Conservation (phyloP, 1,140 invertebrate species). For the Lysiphlebus fabarum region DNA sequence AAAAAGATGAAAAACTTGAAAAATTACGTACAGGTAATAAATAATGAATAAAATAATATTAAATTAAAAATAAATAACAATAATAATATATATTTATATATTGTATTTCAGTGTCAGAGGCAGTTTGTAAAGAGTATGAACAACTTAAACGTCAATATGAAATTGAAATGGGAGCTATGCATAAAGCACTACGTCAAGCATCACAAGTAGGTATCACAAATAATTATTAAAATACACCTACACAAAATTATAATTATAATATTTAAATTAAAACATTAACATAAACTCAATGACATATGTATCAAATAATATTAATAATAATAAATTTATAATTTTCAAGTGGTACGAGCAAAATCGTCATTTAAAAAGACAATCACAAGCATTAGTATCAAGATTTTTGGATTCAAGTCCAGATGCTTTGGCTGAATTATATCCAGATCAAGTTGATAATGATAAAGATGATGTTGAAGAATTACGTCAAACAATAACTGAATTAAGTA, state of each 20-base stretch:
- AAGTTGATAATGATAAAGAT: constrained; percentile 58
- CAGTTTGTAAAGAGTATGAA: constrained; percentile 70
- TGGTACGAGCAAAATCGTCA: constrained; percentile 75
- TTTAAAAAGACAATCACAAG: constrained; percentile 64
- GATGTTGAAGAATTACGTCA: constrained; percentile 67
- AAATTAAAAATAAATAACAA: constrained; percentile 11
- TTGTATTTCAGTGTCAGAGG: constrained; percentile 62
- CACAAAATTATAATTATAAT: constrained; percentile 3
- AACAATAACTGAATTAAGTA: constrained; percentile 62
- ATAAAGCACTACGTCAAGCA: constrained; percentile 59
- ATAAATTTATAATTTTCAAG: constrained; percentile 36
- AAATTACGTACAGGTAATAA: constrained; percentile 57
- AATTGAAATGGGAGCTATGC: constrained; percentile 67
- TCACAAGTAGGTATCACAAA: constrained; percentile 45
- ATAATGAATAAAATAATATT: constrained; percentile 5
- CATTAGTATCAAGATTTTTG: constrained; percentile 59
- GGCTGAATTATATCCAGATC: constrained; percentile 44
- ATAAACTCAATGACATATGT: neutral
- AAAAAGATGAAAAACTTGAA: constrained; percentile 61
- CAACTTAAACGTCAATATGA: constrained; percentile 70
- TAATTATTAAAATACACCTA: neutral
- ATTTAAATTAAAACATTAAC: neutral
- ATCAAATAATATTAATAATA: neutral
- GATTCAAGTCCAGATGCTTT: constrained; percentile 44
- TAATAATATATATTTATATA: constrained; percentile 15